Conservation (phyloP, 1,140 invertebrate species). For the Stratiolaelaps scimitus region DNA sequence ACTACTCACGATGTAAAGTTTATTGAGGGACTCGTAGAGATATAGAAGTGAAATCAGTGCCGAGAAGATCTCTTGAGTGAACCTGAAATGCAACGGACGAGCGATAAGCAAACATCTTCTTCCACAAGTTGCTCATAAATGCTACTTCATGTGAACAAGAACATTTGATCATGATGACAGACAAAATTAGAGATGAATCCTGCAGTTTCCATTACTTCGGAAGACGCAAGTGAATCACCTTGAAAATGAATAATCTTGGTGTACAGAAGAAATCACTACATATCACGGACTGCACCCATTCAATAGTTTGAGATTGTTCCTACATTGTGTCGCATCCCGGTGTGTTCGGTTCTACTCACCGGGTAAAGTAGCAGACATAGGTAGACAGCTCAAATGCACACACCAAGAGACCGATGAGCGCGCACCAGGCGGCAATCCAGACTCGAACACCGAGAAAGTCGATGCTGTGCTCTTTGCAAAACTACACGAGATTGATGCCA, state of each 20-base stretch:
- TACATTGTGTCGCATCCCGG: no score
- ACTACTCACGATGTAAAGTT: conserved; percentile 54
- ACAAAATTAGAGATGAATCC: neutral
- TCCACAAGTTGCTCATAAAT: no score
- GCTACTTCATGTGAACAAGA: neutral
- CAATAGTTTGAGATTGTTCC: no score
- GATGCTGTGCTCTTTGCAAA: conserved; percentile 60
- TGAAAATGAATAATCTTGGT: no score
- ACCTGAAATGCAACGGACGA: no score
- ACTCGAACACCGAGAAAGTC: conserved; percentile 74
- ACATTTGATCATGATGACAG: neutral
- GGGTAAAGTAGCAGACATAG: conserved; percentile 73
- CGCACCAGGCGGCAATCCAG: conserved; percentile 84
- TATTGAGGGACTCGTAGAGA: conserved; percentile 72
- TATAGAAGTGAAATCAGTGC: conserved; percentile 85
- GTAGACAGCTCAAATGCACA: conserved; percentile 81
- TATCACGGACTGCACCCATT: no score
- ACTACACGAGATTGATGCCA: no score
- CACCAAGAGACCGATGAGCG: conserved; percentile 63
- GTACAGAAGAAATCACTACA: no score
- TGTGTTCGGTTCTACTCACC: conserved; percentile 38
- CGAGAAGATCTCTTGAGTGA: conserved; percentile 94
- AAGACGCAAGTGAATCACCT: no score
- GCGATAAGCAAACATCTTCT: no score
- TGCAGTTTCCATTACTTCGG: no score